These are phyloP conservation scores for Aricia agestis DNA, from an alignment of 1,140 invertebrate genomes.

Conservation along the genomic window DNA sequence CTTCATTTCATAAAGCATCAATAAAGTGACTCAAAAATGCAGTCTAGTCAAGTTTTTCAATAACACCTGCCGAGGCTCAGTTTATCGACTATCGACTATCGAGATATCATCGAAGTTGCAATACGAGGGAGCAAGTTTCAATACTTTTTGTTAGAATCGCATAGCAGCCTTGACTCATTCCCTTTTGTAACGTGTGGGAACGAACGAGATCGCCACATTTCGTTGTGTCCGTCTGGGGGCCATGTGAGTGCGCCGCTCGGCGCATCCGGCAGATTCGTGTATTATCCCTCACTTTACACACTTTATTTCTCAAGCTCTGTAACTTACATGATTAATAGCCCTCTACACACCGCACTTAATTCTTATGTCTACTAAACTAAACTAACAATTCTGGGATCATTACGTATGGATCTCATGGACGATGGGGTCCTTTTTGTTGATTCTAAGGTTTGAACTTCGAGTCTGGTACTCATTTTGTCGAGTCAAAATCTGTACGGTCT, in stretches of 20 bases:
- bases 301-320: constrained; percentile 50
- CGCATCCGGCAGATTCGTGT: constrained; percentile 54
- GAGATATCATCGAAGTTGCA: constrained; percentile 41
- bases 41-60: constrained; percentile 46
- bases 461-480: no score
- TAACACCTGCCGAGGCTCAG: constrained; percentile 45
- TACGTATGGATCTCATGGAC: not conserved
- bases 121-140: constrained; percentile 28
- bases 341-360: constrained; percentile 32
- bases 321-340: constrained; percentile 39
- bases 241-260: constrained; percentile 55
- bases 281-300: constrained; percentile 37
- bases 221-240: constrained; percentile 52
- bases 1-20: constrained; percentile 22
- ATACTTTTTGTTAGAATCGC: constrained; percentile 59
- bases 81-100: constrained; percentile 31
- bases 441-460: no score
- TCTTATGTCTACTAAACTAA: constrained; percentile 29
- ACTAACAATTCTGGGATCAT: constrained; percentile 21
- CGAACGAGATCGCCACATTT: constrained; percentile 46
- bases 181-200: constrained; percentile 63
- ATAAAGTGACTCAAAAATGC: constrained; percentile 45
- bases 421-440: no score
- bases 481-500: no score
- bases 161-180: constrained; percentile 58